Percentiles rank a stretch among this genome's conserved stretches.
phyloP scores from a whole-genome alignment of 2,113 vertebrate genomes.

The Ictalurus punctatus region DNA sequence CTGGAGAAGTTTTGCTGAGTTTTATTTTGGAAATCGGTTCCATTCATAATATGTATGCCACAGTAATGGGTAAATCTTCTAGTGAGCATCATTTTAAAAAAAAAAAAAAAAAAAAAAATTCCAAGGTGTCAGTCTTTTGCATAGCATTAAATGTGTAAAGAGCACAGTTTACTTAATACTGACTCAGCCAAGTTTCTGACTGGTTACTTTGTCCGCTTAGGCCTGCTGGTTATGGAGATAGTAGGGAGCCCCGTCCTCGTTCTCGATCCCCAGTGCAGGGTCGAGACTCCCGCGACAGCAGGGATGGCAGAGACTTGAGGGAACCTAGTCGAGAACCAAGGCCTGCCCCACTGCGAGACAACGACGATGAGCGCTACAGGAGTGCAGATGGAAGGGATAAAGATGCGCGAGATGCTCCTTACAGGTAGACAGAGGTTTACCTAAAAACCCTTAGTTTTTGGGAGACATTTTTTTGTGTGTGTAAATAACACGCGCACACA shows the following conservation, averaged over 20 bases:
- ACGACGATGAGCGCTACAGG: constrained; percentile 75
- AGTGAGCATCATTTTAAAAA: background rate
- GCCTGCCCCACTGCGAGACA: constrained; percentile 75
- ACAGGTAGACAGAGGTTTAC: constrained; percentile 61
- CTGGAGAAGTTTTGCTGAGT: background rate
- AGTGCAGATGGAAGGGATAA: constrained; percentile 72
- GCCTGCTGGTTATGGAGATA: constrained; percentile 64
- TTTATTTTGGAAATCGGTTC: background rate
- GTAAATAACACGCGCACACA: too few relatives aligned
- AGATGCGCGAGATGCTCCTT: constrained; percentile 61
- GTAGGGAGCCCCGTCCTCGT: constrained; percentile 69
- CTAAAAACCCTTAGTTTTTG: background rate
- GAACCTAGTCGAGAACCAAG: constrained; percentile 69
- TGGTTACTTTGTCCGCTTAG: constrained; percentile 56
- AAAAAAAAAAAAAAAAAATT: background rate
- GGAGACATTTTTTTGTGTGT: too few relatives aligned
- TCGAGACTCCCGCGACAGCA: constrained; percentile 71
- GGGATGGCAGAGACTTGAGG: constrained; percentile 79
- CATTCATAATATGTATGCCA: background rate
- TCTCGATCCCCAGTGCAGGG: constrained; percentile 77
- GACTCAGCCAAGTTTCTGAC: background rate
- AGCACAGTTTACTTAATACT: background rate
- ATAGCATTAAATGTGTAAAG: background rate
- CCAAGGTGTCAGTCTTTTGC: background rate
- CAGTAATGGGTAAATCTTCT: background rate